Evolutionary conservation across 2,888 invertebrate species (phyloP), one percentile per base, ranked within the genome.

Genomic region (Drosophila anomalata): DNA sequence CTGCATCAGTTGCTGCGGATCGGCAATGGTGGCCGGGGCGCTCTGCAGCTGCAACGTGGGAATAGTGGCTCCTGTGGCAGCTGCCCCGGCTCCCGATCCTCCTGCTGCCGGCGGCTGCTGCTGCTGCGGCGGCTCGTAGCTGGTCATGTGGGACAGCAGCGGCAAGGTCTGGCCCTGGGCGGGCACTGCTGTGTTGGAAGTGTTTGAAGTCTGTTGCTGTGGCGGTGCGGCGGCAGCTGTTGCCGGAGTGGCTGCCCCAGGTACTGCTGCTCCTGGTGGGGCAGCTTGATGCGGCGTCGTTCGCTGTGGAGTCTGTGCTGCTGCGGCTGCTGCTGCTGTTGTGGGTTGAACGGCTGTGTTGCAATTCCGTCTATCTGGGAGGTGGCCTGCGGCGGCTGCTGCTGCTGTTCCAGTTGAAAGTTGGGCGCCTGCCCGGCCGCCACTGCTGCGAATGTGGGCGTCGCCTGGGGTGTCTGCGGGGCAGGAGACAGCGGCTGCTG

Each of bases 321-420:
- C 29, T 44, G 76, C 54, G 42, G 63, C 48, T 51, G 73, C 65
- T 62, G 67, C 22, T 24, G 22, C 22, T 48, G 67, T 42, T 31
- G 29, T 11, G 42, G 36, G 44, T 44, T 44, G 50, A 70, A 47
- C 44, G 66, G 20, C 39, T 69, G 57, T 26, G 61, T 14, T 33
- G 70, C 73, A 59, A 86, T 78, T 11, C 91, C 87, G 77, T 91
- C 91, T 17, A 89, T 89, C 80, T 91, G 91, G 31, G 91, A 89
- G 52, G 87, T 93, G 41, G 84, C 77, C 69, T 80, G 87, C 24
- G 75, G 77, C 39, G 76, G 79, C 44, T 71, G 71, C 60, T 68
- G 78, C 39, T 68, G 78, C 39, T 69, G 54, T 41, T 78, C 81
- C 66, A 84, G 67, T 61, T 87, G 89, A 67, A 85, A 78, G 73